Conservation (phyloP, 2,113 vertebrate species). For the Dicaeum eximium region DNA sequence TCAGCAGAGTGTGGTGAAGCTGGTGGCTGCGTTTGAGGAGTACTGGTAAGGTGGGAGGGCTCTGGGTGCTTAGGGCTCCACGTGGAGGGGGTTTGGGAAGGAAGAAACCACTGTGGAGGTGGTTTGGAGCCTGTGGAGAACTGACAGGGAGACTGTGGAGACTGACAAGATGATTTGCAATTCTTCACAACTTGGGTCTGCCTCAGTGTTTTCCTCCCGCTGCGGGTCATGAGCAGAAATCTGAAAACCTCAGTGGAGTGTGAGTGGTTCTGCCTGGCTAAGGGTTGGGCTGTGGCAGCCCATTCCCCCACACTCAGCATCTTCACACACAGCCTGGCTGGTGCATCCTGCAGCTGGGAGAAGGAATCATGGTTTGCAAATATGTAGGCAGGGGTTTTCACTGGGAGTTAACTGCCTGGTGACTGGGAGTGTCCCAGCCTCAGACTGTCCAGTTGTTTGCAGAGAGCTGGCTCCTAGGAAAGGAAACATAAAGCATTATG, state of each 20-base stretch:
- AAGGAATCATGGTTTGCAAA: not conserved
- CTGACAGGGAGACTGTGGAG: not conserved
- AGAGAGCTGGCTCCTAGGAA: not conserved
- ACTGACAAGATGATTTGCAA: not conserved
- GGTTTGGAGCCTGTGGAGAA: not conserved
- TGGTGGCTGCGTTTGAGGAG: conserved; percentile 60
- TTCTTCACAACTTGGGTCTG: not conserved
- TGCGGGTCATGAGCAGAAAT: not conserved
- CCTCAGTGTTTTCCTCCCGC: not conserved
- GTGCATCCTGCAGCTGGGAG: not conserved
- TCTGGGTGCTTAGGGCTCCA: not conserved
- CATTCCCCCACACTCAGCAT: not conserved
- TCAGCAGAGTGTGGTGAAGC: not conserved
- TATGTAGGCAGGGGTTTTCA: not conserved
- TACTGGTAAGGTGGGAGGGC: conserved; percentile 41
- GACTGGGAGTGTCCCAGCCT: not conserved
- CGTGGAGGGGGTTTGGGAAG: not conserved
- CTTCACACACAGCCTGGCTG: not conserved
- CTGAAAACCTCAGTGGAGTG: not conserved
- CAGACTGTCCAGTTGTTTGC: not conserved
- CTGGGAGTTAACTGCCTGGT: not conserved
- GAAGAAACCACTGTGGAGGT: not conserved
- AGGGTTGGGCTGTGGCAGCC: not conserved
- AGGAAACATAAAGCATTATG: not conserved
- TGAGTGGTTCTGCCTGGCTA: not conserved